Conservation (phyloP, 2,888 invertebrate species). For the Myopa testacea region DNA sequence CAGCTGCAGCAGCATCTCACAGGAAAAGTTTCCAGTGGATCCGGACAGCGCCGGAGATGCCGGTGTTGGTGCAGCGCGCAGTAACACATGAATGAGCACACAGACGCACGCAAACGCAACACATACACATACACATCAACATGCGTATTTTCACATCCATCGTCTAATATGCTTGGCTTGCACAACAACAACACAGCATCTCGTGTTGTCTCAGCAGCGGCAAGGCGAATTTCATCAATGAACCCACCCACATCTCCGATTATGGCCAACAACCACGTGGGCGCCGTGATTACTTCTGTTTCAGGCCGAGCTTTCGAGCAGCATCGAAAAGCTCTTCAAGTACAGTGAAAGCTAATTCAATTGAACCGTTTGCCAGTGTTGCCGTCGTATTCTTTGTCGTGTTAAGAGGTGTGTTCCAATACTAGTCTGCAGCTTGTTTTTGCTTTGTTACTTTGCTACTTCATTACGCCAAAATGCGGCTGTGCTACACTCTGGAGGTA, state of each 20-base stretch:
- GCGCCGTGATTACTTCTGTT: slow-evolving; percentile 36
- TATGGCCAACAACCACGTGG: slow-evolving; percentile 38
- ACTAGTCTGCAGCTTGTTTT: background rate
- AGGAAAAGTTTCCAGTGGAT: slow-evolving; percentile 41
- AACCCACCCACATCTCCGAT: slow-evolving; percentile 58
- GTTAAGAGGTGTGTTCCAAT: background rate
- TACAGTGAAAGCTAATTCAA: slow-evolving; percentile 31
- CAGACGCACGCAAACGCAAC: background rate
- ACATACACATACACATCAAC: background rate
- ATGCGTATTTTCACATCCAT: background rate
- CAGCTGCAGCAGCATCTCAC: slow-evolving; percentile 61
- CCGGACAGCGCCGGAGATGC: slow-evolving; percentile 47
- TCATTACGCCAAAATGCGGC: too few species aligned
- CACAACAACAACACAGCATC: background rate
- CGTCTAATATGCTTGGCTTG: background rate
- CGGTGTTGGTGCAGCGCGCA: slow-evolving; percentile 39
- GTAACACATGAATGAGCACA: slow-evolving; percentile 32
- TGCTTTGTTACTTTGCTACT: background rate
- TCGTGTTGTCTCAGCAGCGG: background rate
- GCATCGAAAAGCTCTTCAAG: slow-evolving; percentile 4
- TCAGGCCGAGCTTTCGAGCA: slow-evolving; percentile 5
- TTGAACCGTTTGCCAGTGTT: slow-evolving; percentile 7
- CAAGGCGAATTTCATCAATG: slow-evolving; percentile 61
- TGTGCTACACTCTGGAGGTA: background rate
- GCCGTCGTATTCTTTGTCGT: background rate